Base-by-base conservation (phyloP, 2,888 invertebrate genomes). In the Invenusta paracnida region DNA sequence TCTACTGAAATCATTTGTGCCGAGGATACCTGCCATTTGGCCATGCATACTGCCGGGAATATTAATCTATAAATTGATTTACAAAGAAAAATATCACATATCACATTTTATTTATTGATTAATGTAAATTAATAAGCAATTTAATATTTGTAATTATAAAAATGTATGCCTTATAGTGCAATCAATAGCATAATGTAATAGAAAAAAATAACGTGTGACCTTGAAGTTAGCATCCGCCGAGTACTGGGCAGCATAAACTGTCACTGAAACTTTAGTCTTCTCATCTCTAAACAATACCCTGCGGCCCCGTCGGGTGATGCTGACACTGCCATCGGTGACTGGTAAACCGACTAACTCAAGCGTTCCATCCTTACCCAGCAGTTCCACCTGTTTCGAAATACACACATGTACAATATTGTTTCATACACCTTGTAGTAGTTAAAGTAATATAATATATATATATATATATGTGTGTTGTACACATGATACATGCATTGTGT, bases 371-470 rank as follows among this genome's bases (percentile, higher is more conserved):
- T 5, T 13, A 25, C 11, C 23, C 73, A 73, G 5, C 11, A 73
- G 17, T 25, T 73, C 73, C 73, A 73, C 73, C 73, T 73, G 27
- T n/a, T n/a, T n/a, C n/a, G n/a, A n/a, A n/a, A n/a, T n/a, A n/a
- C n/a, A n/a, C n/a, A n/a, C n/a, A n/a, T n/a, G n/a, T n/a, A n/a
- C n/a, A n/a, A n/a, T n/a, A n/a, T n/a, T n/a, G n/a, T n/a, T n/a
- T n/a, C n/a, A n/a, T n/a, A n/a, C n/a, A n/a, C n/a, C n/a, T n/a
- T n/a, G n/a, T n/a, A n/a, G n/a, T n/a, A n/a, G n/a, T n/a, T n/a
- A n/a, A n/a, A n/a, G n/a, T n/a, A n/a, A n/a, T n/a, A n/a, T n/a
- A n/a, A n/a, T n/a, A n/a, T n/a, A n/a, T n/a, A n/a, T n/a, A n/a
- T n/a, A n/a, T n/a, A n/a, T n/a, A n/a, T n/a, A n/a, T n/a, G n/a